Evolutionary conservation across 2,888 invertebrate genomes (phyloP).

Genomic region (Pseudeuparius sepicola): DNA sequence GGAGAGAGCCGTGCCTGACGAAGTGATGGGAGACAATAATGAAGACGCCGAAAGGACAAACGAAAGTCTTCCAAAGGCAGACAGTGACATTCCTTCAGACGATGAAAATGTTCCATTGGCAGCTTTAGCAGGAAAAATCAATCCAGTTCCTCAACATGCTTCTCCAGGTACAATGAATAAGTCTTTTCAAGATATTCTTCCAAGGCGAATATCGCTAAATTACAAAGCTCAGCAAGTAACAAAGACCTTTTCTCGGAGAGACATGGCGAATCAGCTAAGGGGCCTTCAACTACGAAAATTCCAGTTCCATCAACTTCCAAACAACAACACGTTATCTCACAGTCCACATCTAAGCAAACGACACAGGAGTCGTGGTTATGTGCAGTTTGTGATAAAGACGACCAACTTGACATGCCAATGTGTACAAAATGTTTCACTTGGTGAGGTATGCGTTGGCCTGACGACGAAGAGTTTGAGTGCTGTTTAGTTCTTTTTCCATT

Average conservation of each 20-base stretch:
- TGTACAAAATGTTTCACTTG: slow-evolving; percentile 7
- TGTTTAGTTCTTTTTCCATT: slow-evolving; percentile 9
- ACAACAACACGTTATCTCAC: slow-evolving; percentile 1
- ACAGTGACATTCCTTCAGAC: slow-evolving; percentile 1
- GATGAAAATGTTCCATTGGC: slow-evolving; percentile 5
- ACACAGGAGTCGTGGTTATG: slow-evolving; percentile 7
- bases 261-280: no score
- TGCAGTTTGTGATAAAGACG: slow-evolving; percentile 3
- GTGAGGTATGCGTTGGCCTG: slow-evolving; percentile 13
- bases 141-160: background rate
- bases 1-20: slow-evolving; percentile 9
- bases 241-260: slow-evolving; percentile 2
- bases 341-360: slow-evolving; percentile 1
- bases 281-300: background rate
- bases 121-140: background rate
- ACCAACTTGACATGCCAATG: slow-evolving; percentile 4
- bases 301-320: slow-evolving; percentile 1
- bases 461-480: slow-evolving; percentile 13
- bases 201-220: slow-evolving; percentile 5
- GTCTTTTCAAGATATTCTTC: slow-evolving; percentile 9
- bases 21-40: slow-evolving; percentile 4
- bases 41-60: slow-evolving; percentile 7
- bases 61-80: slow-evolving; percentile 5
- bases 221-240: slow-evolving; percentile 8
- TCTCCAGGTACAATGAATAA: slow-evolving; percentile 6